Base-by-base conservation (phyloP, 1,140 invertebrate genomes). In the Camponotus vicinus region DNA sequence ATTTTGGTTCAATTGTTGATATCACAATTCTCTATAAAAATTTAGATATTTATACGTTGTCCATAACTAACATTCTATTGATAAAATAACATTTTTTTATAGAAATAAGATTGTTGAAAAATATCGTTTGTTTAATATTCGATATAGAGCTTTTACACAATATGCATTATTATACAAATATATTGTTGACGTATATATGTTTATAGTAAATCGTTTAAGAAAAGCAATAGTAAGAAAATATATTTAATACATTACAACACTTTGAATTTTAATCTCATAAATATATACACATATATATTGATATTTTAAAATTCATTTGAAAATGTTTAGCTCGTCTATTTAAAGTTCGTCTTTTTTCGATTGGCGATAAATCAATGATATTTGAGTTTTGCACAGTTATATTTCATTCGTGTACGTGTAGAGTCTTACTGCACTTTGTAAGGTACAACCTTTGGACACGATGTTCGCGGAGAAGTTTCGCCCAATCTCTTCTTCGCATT, bases 401-500 rank as follows among this genome's bases (percentile, higher is more conserved):
- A 27, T 49, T 21, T 75, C 11, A 37, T 57, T 32, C 3, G 49
- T 21, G 45, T 52, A n/a, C 67, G 67, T 27, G n/a, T n/a, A 11
- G 11, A 55, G 49, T 1, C 32, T 57, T 21, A 6, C n/a, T 59
- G 71, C 34, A 59, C 52, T 57, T 75, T 75, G 37, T 21, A 73
- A 57, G 70, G 32, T 55, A 52, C 52, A 55, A 7, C 32, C 70
- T 11, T 49, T 45, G 49, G 32, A 21, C 37, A 64, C 75, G 40
- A 75, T n/a, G 34, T 34, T 75, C 57, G 40, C 21, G 40, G 64
- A 40, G 57, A 64, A 77, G 75, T 64, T 66, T 66, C 34, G 34
- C 75, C 57, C 75, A 77, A 77, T 40, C 75, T 77, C 57, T 40
- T 77, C 57, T 64, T 37, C 27, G 75, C 27, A 77, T 77, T 77